Conservation (phyloP, 2,797 vertebrate genomes). For the Malacoraja senta region DNA sequence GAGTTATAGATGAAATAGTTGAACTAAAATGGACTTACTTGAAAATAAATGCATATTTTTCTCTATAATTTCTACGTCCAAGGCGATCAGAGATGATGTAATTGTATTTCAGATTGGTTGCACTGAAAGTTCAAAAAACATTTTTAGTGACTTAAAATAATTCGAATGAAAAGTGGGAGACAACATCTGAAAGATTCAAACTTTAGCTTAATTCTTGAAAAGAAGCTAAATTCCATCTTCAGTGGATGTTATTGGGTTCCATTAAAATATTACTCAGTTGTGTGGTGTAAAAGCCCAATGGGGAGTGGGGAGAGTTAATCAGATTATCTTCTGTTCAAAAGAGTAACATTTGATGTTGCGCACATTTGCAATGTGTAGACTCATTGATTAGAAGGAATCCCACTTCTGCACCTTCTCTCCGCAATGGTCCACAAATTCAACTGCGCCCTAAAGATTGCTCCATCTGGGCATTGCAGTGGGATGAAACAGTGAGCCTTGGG, state of each 20-base stretch:
- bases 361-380: neutral
- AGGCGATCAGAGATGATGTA: slow-evolving; percentile 43
- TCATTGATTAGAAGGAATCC: neutral
- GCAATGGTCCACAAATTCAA: too few relatives aligned
- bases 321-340: neutral
- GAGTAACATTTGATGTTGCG: neutral
- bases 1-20: neutral
- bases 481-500: too few relatives aligned
- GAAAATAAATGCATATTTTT: slow-evolving; percentile 45
- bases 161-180: neutral
- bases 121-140: slow-evolving; percentile 28
- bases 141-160: neutral
- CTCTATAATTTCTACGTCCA: slow-evolving; percentile 43
- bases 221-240: neutral
- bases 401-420: too few relatives aligned
- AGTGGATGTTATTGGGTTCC: neutral
- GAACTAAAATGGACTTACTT: slow-evolving; percentile 39
- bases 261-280: neutral
- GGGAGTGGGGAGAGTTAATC: neutral
- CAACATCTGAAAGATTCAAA: neutral
- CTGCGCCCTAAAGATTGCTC: too few relatives aligned
- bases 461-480: too few relatives aligned
- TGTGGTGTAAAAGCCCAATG: too few relatives aligned
- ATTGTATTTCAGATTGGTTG: slow-evolving; percentile 41
- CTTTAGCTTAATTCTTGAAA: neutral